Conservation (phyloP, 2,888 invertebrate species). For the Himalopsyche anomala region DNA sequence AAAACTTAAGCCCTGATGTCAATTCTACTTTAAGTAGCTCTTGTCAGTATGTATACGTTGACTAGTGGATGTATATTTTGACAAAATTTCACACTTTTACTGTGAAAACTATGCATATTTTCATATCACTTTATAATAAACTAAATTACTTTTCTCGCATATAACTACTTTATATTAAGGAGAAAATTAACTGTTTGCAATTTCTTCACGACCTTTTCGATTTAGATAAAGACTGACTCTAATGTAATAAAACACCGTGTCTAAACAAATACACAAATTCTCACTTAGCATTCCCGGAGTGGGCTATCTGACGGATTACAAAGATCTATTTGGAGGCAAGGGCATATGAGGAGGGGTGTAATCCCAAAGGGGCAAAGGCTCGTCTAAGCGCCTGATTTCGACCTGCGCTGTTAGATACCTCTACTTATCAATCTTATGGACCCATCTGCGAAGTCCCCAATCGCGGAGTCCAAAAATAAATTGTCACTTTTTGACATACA, state of each 20-base stretch:
- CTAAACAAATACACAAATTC: slow-evolving; percentile 45
- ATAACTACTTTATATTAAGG: no score
- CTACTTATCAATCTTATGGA: slow-evolving; percentile 30
- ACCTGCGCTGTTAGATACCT: slow-evolving; percentile 14
- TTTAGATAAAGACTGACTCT: not conserved
- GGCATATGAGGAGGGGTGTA: not conserved
- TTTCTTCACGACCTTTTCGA: not conserved
- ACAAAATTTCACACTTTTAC: no score
- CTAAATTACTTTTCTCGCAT: no score
- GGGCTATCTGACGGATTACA: slow-evolving; percentile 50
- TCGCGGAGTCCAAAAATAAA: slow-evolving; percentile 31
- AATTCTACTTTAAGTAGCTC: no score
- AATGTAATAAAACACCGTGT: slow-evolving; percentile 24
- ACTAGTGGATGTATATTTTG: no score
- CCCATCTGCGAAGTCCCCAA: slow-evolving; percentile 28
- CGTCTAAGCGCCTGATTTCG: slow-evolving; percentile 26
- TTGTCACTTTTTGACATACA: slow-evolving; percentile 8
- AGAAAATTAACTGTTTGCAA: no score
- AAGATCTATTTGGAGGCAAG: not conserved
- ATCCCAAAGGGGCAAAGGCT: slow-evolving; percentile 8
- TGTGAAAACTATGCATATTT: no score
- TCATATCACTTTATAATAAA: no score
- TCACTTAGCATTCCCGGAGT: slow-evolving; percentile 47
- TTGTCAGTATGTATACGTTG: no score
- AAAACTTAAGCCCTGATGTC: no score